phyloP scores from a whole-genome alignment of 2,888 invertebrate species.

The Lottia gigantea region DNA sequence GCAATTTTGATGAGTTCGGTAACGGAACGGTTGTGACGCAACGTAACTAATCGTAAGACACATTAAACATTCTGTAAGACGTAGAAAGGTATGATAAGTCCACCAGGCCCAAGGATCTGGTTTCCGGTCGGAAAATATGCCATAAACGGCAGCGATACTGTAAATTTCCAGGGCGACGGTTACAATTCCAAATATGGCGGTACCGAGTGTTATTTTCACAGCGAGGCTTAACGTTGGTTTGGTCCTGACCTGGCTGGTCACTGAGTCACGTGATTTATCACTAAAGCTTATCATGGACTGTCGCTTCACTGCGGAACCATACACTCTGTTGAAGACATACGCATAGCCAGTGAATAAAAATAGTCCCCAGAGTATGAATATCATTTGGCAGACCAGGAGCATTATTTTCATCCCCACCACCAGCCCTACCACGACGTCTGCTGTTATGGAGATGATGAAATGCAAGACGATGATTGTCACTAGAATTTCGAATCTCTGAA shows the following conservation, averaged over 20 bases:
- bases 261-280: not conserved
- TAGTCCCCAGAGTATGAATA: constrained; percentile 86
- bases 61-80: constrained; percentile 87
- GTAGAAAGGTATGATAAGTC: constrained; percentile 88
- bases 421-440: constrained; percentile 76
- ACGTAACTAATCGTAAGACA: constrained; percentile 86
- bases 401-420: constrained; percentile 48
- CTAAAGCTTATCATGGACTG: constrained; percentile 53
- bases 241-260: not conserved
- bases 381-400: constrained; percentile 75
- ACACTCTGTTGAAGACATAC: constrained; percentile 60
- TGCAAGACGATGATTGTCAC: constrained; percentile 83
- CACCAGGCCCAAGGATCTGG: constrained; percentile 85
- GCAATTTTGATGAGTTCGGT: constrained; percentile 23
- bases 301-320: constrained; percentile 55
- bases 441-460: constrained; percentile 82
- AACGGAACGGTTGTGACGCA: constrained; percentile 75
- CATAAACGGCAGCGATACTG: constrained; percentile 77
- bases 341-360: constrained; percentile 86
- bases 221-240: constrained; percentile 80
- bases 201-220: constrained; percentile 88
- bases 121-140: constrained; percentile 62
- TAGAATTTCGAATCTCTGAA: constrained; percentile 83
- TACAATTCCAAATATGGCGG: constrained; percentile 84
- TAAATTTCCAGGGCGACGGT: constrained; percentile 87